Evolutionary conservation across 2,113 vertebrate genomes (phyloP).

Genomic region (Motacilla alba): DNA sequence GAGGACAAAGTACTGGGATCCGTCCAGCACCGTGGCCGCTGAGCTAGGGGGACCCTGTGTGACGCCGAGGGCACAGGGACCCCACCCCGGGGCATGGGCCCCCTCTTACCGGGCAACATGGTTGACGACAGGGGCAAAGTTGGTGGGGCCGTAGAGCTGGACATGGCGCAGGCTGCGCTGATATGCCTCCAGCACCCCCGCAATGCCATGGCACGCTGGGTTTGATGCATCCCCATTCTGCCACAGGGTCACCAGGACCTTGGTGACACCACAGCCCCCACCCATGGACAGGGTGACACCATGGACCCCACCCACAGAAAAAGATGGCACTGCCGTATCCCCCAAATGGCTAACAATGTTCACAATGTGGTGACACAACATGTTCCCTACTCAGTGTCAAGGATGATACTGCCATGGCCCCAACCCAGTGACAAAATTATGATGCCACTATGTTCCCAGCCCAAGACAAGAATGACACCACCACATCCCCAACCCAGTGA

Average conservation of each 20-base stretch:
- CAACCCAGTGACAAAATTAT: not conserved
- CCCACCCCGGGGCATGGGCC: not conserved
- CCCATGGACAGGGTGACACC: not conserved
- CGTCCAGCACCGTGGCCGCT: not conserved
- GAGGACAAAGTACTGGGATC: slow-evolving; percentile 69
- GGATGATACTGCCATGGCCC: not conserved
- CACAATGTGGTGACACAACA: not conserved
- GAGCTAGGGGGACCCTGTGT: not conserved
- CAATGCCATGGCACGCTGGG: slow-evolving; percentile 90
- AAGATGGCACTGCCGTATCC: not conserved
- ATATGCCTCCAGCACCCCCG: slow-evolving; percentile 92
- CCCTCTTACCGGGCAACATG: slow-evolving; percentile 75
- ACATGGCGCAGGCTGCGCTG: slow-evolving; percentile 92
- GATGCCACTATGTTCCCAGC: not conserved
- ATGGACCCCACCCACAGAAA: not conserved
- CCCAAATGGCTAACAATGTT: not conserved
- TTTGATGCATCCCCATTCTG: slow-evolving; percentile 92
- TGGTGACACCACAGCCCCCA: not conserved
- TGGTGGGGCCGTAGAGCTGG: slow-evolving; percentile 94
- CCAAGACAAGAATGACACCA: not conserved
- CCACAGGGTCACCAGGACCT: not conserved
- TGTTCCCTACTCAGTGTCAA: not conserved
- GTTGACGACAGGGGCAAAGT: slow-evolving; percentile 93
- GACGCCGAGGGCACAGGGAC: not conserved
- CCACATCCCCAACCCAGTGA: not conserved